A percentile compares a stretch with the other conserved stretches of the same genome.
Conservation (phyloP, 2,113 vertebrate genomes). For the Zosterops japonicus region DNA sequence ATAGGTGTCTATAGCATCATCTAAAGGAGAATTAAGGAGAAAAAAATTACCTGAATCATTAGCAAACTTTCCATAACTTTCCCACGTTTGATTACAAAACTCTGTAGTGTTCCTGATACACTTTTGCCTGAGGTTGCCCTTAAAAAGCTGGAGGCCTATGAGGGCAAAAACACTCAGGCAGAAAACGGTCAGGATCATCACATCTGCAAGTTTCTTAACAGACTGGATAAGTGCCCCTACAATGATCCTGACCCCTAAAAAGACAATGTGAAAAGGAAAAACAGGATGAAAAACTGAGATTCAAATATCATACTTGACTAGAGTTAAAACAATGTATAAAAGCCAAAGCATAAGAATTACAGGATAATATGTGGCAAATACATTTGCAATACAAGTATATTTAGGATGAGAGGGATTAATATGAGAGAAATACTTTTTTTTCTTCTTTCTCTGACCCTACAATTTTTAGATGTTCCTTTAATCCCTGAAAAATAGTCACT, state of each 20-base stretch:
- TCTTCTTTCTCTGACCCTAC: neutral
- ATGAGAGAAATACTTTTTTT: neutral
- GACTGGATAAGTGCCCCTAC: conserved; percentile 95
- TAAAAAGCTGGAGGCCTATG: conserved; percentile 96
- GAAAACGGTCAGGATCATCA: conserved; percentile 96
- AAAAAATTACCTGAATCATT: conserved; percentile 67
- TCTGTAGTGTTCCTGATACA: conserved; percentile 78
- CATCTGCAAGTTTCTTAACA: conserved; percentile 90
- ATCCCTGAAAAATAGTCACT: neutral
- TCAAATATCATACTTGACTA: neutral
- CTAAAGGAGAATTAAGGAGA: neutral
- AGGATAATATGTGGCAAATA: neutral
- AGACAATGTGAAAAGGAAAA: neutral
- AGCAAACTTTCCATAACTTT: conserved; percentile 70
- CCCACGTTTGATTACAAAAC: conserved; percentile 67
- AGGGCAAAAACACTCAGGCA: conserved; percentile 94
- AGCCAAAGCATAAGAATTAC: neutral
- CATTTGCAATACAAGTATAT: neutral
- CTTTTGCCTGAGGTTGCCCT: conserved; percentile 91
- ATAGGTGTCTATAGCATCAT: too few species aligned
- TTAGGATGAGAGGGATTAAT: neutral
- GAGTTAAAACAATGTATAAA: neutral
- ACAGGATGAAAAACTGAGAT: neutral
- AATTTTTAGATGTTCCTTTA: neutral
- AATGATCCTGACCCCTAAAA: conserved; percentile 90